A percentile compares a stretch with the other conserved stretches of the same genome.
phyloP scores from a whole-genome alignment of 2,797 vertebrate species.

The Anguilla marmorata region DNA sequence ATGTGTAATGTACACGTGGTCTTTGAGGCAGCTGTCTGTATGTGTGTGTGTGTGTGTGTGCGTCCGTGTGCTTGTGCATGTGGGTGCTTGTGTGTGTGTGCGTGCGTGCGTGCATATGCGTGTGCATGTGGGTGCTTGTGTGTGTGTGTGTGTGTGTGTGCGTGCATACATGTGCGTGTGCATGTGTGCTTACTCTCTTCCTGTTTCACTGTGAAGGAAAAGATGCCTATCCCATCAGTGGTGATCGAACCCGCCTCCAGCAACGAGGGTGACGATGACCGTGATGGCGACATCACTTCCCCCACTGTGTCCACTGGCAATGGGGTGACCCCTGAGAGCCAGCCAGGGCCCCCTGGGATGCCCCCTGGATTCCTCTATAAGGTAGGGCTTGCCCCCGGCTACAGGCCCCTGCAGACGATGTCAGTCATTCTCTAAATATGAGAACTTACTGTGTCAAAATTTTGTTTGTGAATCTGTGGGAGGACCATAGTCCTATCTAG shows the following conservation, averaged over 20 bases:
- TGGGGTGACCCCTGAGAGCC: constrained; percentile 55
- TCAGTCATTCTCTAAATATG: too few species aligned
- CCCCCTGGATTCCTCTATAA: constrained; percentile 86
- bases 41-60: background rate
- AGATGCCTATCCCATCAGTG: constrained; percentile 86
- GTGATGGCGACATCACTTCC: constrained; percentile 63
- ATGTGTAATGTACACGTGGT: background rate
- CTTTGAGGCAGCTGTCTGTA: background rate
- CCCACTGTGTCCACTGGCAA: constrained; percentile 60
- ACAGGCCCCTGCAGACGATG: too few species aligned
- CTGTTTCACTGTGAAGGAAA: constrained; percentile 60
- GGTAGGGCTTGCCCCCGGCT: constrained; percentile 61
- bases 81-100: background rate
- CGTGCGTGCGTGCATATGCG: background rate
- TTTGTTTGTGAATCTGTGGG: too few species aligned
- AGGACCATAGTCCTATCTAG: too few species aligned
- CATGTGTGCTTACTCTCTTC: background rate
- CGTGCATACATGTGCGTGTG: background rate
- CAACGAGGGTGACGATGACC: constrained; percentile 87
- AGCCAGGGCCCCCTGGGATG: constrained; percentile 35
- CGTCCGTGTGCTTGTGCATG: background rate
- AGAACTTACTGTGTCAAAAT: too few species aligned
- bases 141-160: background rate
- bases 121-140: background rate
- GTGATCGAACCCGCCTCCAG: constrained; percentile 95